phyloP scores from a whole-genome alignment of 2,888 invertebrate species.

The Heliconius cydno region DNA sequence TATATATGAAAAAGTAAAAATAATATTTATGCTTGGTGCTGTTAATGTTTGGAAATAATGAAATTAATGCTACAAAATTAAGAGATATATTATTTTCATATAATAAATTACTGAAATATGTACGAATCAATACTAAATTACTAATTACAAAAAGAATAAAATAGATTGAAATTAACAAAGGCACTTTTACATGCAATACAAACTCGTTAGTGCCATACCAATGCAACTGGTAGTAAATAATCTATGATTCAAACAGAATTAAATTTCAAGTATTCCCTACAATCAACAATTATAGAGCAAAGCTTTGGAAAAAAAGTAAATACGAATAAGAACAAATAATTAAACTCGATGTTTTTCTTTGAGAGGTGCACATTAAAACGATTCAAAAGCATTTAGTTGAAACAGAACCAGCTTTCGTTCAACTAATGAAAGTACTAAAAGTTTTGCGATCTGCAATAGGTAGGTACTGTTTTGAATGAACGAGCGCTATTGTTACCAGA shows the following conservation, averaged over 20 bases:
- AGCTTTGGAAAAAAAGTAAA: constrained; percentile 2
- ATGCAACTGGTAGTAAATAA: neutral
- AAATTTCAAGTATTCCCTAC: constrained; percentile 7
- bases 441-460: constrained; percentile 35
- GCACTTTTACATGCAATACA: neutral
- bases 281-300: constrained; percentile 20
- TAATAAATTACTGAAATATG: too few relatives aligned
- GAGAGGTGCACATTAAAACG: constrained; percentile 20
- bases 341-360: constrained; percentile 30
- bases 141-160: neutral
- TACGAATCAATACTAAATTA: too few relatives aligned
- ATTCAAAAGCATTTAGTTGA: constrained; percentile 38
- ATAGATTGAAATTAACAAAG: neutral
- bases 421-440: constrained; percentile 39
- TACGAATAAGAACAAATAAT: constrained; percentile 13
- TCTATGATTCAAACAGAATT: neutral
- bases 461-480: constrained; percentile 32
- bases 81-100: too few relatives aligned
- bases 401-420: constrained; percentile 31
- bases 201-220: neutral
- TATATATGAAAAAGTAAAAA: too few relatives aligned
- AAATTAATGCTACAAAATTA: too few relatives aligned
- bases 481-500: constrained; percentile 10
- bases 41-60: too few relatives aligned
- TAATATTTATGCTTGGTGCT: too few relatives aligned